Percentiles rank a stretch among this genome's conserved stretches.
Conservation (phyloP, 2,113 vertebrate species). For the Paradoxurus hermaphroditus region DNA sequence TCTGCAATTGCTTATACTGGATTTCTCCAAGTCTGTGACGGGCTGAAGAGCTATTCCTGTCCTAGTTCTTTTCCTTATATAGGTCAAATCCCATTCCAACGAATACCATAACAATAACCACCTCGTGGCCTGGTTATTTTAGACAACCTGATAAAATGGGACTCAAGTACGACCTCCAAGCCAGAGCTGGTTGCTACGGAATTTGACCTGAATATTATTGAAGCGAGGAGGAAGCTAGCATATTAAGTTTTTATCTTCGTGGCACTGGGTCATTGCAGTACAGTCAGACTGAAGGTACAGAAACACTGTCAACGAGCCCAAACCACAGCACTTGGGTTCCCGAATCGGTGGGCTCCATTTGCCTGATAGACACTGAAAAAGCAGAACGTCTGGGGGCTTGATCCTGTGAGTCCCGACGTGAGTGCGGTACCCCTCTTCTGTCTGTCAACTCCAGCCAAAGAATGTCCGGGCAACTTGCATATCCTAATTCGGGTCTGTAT, state of each 20-base stretch:
- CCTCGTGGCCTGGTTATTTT: conserved; percentile 62
- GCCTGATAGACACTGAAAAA: background rate
- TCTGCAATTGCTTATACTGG: conserved; percentile 27
- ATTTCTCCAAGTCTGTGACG: conserved; percentile 41
- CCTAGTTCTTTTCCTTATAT: conserved; percentile 57
- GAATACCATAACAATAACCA: conserved; percentile 61
- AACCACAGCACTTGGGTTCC: background rate
- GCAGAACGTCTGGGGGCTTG: background rate
- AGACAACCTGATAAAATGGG: conserved; percentile 54
- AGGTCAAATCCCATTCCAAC: conserved; percentile 64
- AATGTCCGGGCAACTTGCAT: background rate
- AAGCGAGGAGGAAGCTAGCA: background rate
- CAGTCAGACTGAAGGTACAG: background rate
- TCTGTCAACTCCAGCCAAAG: background rate
- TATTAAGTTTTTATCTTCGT: conserved; percentile 30
- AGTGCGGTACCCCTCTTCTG: background rate
- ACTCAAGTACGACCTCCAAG: conserved; percentile 42
- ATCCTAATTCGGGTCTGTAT: background rate
- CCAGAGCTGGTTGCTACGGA: conserved; percentile 19
- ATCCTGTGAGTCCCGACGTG: background rate
- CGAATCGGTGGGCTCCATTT: background rate
- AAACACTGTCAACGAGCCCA: background rate
- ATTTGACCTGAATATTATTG: conserved; percentile 62
- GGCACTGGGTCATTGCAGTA: background rate
- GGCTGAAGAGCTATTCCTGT: conserved; percentile 59